Base-by-base conservation (phyloP, 2,888 invertebrate genomes). In the Clostera curtula region DNA sequence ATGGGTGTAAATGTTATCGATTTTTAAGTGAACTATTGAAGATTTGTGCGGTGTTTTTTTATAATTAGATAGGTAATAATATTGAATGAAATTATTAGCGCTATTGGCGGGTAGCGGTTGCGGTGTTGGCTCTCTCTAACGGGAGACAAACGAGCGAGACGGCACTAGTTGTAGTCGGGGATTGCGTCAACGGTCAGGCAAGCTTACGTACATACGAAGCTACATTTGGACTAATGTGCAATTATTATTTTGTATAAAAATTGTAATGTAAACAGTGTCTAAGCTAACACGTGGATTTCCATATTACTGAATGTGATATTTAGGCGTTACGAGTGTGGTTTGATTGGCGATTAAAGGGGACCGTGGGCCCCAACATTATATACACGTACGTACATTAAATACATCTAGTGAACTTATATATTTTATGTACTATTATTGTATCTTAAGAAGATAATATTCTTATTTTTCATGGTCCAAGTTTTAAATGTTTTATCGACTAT, bases 231-330 rank as follows among this genome's bases (percentile, higher is more conserved):
- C 74, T 82, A 80, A 71, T 77, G 85, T 85, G 85, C 85, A 84
- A 85, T 85, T 84, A 84, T 83, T 80, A 83, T 82, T 83, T 82
- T 82, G 80, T 82, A 79, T 72, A 79, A 77, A 56, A 79, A 79
- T 77, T 75, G 75, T 76, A 76, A 75, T 74, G 59, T 70, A 63
- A 76, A 75, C 73, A 73, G 77, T 80, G 79, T 83, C 74, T 80
- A 76, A 76, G 76, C 74, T 75, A 75, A 75, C 79, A 80, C 79
- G 80, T 77, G 80, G 80, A 77, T 80, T 82, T 82, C 82, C 79
- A 82, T 84, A 76, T 77, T 84, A 83, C 79, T 83, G 75, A 84
- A 84, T 85, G 85, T 85, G 85, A 85, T 85, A 85, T 82, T 80
- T 84, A 85, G 84, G 72, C 77, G 74, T 76, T 83, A 82, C 72